phyloP scores from a whole-genome alignment of 2,113 vertebrate genomes.

The Acinonyx jubatus region DNA sequence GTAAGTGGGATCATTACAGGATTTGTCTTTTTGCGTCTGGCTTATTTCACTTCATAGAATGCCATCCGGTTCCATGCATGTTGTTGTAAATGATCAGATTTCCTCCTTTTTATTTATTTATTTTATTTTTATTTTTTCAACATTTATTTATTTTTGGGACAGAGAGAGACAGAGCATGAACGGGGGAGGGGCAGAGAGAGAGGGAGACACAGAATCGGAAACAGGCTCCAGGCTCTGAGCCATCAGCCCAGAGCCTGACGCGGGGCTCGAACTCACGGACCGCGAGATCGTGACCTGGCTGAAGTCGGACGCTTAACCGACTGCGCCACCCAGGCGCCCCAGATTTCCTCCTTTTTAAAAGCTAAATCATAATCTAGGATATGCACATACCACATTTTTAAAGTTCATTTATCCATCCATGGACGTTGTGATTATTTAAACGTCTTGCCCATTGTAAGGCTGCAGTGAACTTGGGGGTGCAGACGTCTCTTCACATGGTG shows the following conservation, averaged over 20 bases:
- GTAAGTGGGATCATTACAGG: neutral
- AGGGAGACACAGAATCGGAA: too few relatives aligned
- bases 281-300: too few relatives aligned
- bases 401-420: neutral
- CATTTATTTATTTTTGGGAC: too few relatives aligned
- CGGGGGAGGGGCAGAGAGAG: too few relatives aligned
- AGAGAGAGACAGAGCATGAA: too few relatives aligned
- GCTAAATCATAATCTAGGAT: neutral
- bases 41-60: neutral
- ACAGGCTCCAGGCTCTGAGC: too few relatives aligned
- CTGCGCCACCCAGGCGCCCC: too few relatives aligned
- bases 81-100: neutral
- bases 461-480: neutral
- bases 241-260: too few relatives aligned
- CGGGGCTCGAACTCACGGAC: too few relatives aligned
- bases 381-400: neutral
- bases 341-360: neutral
- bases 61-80: neutral
- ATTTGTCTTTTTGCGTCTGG: neutral
- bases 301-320: too few relatives aligned
- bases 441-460: neutral
- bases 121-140: too few relatives aligned
- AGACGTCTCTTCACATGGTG: neutral
- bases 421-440: neutral
- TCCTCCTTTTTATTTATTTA: neutral